A percentile compares a stretch with the other conserved stretches of the same genome.
Evolutionary conservation across 2,113 vertebrate genomes (phyloP).

Genomic region (Fukomys damarensis): DNA sequence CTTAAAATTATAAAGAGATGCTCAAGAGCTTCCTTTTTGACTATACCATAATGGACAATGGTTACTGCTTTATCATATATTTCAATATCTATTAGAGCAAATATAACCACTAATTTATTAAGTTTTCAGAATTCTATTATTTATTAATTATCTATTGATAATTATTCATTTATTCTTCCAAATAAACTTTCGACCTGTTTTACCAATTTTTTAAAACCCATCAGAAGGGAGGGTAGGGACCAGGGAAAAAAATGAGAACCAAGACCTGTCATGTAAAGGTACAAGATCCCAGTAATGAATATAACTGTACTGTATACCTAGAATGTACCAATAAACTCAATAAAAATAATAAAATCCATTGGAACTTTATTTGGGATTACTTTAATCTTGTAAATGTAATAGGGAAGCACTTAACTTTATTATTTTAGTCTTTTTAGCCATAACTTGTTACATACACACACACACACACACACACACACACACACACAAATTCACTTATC

Average conservation of each 20-base stretch:
- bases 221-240: no score
- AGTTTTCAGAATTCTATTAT: conserved; percentile 48
- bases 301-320: no score
- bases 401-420: conserved; percentile 16
- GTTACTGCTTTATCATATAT: neutral
- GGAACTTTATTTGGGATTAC: conserved; percentile 6
- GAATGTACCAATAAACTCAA: no score
- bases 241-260: no score
- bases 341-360: no score
- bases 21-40: conserved; percentile 6
- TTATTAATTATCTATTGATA: no score
- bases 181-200: conserved; percentile 25
- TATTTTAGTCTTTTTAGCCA: conserved; percentile 10
- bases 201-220: conserved; percentile 2
- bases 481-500: neutral
- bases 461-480: neutral
- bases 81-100: conserved; percentile 17
- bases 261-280: no score
- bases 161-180: conserved; percentile 8
- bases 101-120: neutral
- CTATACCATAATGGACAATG: neutral
- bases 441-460: neutral
- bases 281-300: no score
- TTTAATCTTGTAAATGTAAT: conserved; percentile 39
- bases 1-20: neutral